These are phyloP conservation scores for Argyresthia albistria DNA, from an alignment of 2,888 invertebrate species.

Conservation along the genomic window DNA sequence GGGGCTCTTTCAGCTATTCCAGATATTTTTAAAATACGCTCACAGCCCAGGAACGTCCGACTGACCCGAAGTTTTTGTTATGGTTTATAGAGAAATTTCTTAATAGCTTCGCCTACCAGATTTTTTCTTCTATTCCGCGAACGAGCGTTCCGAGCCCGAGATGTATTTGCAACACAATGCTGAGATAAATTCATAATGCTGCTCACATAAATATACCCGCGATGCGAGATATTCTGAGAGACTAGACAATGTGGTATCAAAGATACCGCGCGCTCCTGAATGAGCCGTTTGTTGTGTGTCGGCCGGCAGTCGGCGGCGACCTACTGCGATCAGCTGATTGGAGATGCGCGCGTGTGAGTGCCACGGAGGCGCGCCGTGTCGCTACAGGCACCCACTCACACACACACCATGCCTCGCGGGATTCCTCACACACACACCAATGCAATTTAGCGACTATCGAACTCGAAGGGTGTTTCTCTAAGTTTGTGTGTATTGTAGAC, in stretches of 20 bases:
- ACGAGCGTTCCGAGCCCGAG: neutral
- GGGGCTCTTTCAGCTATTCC: constrained; percentile 38
- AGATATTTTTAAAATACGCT: constrained; percentile 18
- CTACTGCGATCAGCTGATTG: constrained; percentile 59
- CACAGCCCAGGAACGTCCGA: neutral
- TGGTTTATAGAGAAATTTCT: neutral
- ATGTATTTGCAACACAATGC: neutral
- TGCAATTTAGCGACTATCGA: no score
- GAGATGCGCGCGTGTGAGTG: constrained; percentile 24
- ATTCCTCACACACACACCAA: no score
- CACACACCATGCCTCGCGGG: neutral
- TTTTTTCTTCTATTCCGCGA: neutral
- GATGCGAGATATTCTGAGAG: neutral
- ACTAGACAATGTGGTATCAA: neutral
- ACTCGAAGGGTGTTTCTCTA: no score
- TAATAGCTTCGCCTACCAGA: neutral
- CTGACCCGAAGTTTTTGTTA: neutral
- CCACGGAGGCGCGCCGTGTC: constrained; percentile 24
- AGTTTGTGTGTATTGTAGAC: no score
- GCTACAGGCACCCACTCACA: constrained; percentile 13
- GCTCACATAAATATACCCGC: neutral
- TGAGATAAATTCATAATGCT: neutral
- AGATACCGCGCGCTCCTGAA: neutral
- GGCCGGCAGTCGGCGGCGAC: constrained; percentile 21
- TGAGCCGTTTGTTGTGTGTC: neutral